Evolutionary conservation across 2,888 invertebrate species (phyloP).

Genomic region (Drosophila basisetae): DNA sequence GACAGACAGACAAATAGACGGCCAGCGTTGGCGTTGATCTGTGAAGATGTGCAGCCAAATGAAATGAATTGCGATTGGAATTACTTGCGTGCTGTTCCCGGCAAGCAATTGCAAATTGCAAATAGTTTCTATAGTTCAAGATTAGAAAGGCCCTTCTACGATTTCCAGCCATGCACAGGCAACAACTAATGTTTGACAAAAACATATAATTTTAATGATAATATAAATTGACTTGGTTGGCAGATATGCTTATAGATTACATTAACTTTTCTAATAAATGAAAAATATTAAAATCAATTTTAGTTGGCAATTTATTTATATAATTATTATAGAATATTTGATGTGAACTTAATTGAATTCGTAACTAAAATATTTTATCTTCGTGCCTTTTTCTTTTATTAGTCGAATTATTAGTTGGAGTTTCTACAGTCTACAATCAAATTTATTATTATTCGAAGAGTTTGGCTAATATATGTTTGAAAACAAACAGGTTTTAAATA

Average conservation of each 20-base stretch:
- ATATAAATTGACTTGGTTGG: not conserved
- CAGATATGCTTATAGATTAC: not conserved
- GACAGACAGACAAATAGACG: not conserved
- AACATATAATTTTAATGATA: not conserved
- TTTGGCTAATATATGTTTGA: not conserved
- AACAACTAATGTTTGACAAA: not conserved
- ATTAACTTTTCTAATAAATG: not conserved
- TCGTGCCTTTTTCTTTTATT: fast-evolving
- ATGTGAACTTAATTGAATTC: not conserved
- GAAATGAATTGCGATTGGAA: conserved; percentile 35
- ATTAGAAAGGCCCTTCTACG: not conserved
- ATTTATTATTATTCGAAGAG: not conserved
- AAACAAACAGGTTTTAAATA: not conserved
- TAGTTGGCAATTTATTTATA: not conserved
- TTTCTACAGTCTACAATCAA: not conserved
- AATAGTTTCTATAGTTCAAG: not conserved
- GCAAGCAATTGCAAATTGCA: conserved; percentile 14
- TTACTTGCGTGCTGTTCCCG: conserved; percentile 8
- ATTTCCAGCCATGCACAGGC: not conserved
- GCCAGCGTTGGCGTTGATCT: conserved; percentile 48
- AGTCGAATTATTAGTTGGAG: not conserved
- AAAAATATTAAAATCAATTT: no score
- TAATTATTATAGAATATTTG: not conserved
- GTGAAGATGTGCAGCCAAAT: conserved; percentile 41
- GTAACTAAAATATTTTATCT: no score